Conservation (phyloP, 2,888 invertebrate genomes). For the Cyaniris semiargus region DNA sequence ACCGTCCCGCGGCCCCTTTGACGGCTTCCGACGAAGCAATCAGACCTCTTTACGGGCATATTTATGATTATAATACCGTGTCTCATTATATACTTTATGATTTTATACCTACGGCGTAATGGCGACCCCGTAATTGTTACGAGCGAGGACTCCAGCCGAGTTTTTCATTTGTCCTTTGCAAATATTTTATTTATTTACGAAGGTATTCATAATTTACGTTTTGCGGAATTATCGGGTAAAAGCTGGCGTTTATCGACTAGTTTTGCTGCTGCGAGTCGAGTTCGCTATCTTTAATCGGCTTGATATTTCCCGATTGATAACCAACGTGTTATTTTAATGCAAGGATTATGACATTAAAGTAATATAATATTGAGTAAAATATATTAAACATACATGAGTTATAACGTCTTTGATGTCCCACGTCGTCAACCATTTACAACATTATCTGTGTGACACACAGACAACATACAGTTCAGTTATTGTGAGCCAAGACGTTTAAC, state of each 20-base stretch:
- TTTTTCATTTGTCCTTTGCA: constrained; percentile 41
- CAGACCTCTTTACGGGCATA: constrained; percentile 77
- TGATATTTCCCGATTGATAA: background rate
- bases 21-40: constrained; percentile 78
- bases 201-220: constrained; percentile 13
- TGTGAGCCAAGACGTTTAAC: constrained; percentile 34
- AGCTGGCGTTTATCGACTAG: background rate
- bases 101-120: constrained; percentile 72
- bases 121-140: constrained; percentile 70
- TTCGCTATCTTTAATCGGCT: constrained; percentile 13
- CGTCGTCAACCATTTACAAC: background rate
- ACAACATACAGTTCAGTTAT: constrained; percentile 20
- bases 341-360: background rate
- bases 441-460: background rate
- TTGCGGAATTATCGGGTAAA: background rate
- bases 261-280: background rate
- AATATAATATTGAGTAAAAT: background rate
- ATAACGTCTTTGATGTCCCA: background rate
- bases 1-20: constrained; percentile 73
- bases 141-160: constrained; percentile 40
- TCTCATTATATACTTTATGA: constrained; percentile 78
- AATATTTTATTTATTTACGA: constrained; percentile 31
- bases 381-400: background rate
- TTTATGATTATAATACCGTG: constrained; percentile 79
- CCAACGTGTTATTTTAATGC: background rate